A percentile compares a stretch with the other conserved stretches of the same genome.
Evolutionary conservation across 2,888 invertebrate species (phyloP).

Genomic region (Drosophila flavopinicola): DNA sequence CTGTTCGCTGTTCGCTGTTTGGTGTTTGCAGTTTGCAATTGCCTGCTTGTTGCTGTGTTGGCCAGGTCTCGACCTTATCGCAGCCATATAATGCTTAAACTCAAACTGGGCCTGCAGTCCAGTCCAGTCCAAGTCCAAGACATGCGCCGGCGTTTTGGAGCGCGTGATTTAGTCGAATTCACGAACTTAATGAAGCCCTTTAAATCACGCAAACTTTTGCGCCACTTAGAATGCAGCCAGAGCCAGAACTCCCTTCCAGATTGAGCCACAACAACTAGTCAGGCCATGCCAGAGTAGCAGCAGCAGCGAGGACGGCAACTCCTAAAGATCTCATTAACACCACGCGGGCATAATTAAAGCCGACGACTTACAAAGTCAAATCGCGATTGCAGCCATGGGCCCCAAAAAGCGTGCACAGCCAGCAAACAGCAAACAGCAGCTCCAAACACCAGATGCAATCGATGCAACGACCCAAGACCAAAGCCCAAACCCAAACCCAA

Average conservation of each 20-base stretch:
- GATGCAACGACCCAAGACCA: constrained; percentile 51
- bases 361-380: constrained; percentile 78
- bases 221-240: constrained; percentile 71
- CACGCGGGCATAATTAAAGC: constrained; percentile 83
- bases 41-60: constrained; percentile 6
- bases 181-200: constrained; percentile 85
- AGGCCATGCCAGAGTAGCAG: constrained; percentile 29
- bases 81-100: constrained; percentile 60
- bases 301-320: constrained; percentile 49
- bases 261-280: constrained; percentile 79
- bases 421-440: constrained; percentile 22
- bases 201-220: constrained; percentile 84
- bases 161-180: constrained; percentile 85
- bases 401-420: constrained; percentile 60
- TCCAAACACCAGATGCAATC: constrained; percentile 61
- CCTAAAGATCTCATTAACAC: constrained; percentile 83
- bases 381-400: constrained; percentile 72
- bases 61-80: constrained; percentile 47
- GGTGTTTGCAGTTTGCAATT: constrained; percentile 11
- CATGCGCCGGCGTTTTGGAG: constrained; percentile 73
- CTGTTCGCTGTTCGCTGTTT: constrained; percentile 5
- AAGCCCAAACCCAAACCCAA: constrained; percentile 15
- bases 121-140: too few relatives aligned
- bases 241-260: constrained; percentile 26
- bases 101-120: constrained; percentile 13